phyloP scores from a whole-genome alignment of 2,888 invertebrate genomes.

The Cantharis flavilabris region DNA sequence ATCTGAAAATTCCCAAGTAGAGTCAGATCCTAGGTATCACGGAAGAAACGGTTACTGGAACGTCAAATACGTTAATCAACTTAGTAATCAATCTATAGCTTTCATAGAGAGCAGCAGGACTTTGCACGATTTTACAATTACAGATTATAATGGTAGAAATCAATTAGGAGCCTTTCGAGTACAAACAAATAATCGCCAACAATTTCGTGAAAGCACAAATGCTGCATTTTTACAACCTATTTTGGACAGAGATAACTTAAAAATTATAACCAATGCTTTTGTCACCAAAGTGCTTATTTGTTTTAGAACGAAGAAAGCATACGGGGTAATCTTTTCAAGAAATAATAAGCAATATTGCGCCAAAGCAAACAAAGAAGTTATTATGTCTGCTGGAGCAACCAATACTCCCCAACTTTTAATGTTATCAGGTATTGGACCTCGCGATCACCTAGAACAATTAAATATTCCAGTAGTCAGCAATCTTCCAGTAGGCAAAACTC shows the following conservation, averaged over 20 bases:
- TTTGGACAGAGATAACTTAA: slow-evolving; percentile 60
- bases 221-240: slow-evolving; percentile 64
- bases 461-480: slow-evolving; percentile 37
- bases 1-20: slow-evolving; percentile 40
- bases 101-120: slow-evolving; percentile 67
- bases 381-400: slow-evolving; percentile 77
- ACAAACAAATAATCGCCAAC: slow-evolving; percentile 64
- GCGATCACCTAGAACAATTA: slow-evolving; percentile 31
- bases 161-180: slow-evolving; percentile 66
- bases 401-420: slow-evolving; percentile 55
- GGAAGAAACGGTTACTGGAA: slow-evolving; percentile 68
- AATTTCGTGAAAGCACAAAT: slow-evolving; percentile 63
- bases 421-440: slow-evolving; percentile 44
- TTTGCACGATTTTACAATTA: slow-evolving; percentile 59
- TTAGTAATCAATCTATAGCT: slow-evolving; percentile 62
- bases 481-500: slow-evolving; percentile 33
- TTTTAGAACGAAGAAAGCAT: slow-evolving; percentile 55
- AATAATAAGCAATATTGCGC: slow-evolving; percentile 56
- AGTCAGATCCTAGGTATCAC: slow-evolving; percentile 68
- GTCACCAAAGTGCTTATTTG: slow-evolving; percentile 63
- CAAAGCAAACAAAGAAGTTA: slow-evolving; percentile 68
- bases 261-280: slow-evolving; percentile 60
- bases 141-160: slow-evolving; percentile 66
- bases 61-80: slow-evolving; percentile 65
- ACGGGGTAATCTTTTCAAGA: slow-evolving; percentile 61